phyloP scores from a whole-genome alignment of 1,140 invertebrate genomes.

The Drosophila tsacasi region DNA sequence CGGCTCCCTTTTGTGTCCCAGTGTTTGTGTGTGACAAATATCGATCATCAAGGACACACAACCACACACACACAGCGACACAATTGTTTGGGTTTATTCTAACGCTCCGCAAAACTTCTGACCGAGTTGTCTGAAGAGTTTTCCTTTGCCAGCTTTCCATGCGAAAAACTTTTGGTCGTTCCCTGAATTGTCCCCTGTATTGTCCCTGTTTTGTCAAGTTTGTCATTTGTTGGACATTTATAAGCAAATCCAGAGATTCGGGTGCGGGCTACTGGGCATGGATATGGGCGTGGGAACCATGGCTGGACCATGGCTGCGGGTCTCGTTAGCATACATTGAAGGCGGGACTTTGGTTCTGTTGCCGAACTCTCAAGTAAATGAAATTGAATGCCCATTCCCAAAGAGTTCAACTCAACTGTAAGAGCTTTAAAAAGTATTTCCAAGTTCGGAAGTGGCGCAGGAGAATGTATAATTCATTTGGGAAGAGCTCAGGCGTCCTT shows the following conservation, averaged over 20 bases:
- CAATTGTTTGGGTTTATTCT: conserved; percentile 57
- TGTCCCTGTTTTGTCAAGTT: conserved; percentile 51
- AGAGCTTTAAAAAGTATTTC: conserved; percentile 73
- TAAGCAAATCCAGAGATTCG: conserved; percentile 67
- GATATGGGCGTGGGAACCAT: conserved; percentile 12
- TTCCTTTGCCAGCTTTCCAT: conserved; percentile 35
- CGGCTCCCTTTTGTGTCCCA: conserved; percentile 57
- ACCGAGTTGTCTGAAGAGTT: conserved; percentile 53
- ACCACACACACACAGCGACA: conserved; percentile 17
- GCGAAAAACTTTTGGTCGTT: conserved; percentile 58
- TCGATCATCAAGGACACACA: conserved; percentile 58
- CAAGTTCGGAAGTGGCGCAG: conserved; percentile 56
- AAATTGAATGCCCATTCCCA: conserved; percentile 64
- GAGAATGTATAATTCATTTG: conserved; percentile 42
- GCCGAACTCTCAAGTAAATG: conserved; percentile 67
- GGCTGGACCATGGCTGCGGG: conserved; percentile 18
- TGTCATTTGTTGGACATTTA: conserved; percentile 81
- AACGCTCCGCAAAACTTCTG: conserved; percentile 48
- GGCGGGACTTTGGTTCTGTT: conserved; percentile 38
- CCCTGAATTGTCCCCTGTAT: conserved; percentile 2
- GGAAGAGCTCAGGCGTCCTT: conserved; percentile 7
- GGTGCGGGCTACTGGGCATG: background rate
- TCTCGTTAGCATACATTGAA: conserved; percentile 63
- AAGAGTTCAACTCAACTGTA: conserved; percentile 51
- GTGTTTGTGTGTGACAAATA: conserved; percentile 57